Evolutionary conservation across 2,888 invertebrate species (phyloP).

Genomic region (Epistrophe eligans): DNA sequence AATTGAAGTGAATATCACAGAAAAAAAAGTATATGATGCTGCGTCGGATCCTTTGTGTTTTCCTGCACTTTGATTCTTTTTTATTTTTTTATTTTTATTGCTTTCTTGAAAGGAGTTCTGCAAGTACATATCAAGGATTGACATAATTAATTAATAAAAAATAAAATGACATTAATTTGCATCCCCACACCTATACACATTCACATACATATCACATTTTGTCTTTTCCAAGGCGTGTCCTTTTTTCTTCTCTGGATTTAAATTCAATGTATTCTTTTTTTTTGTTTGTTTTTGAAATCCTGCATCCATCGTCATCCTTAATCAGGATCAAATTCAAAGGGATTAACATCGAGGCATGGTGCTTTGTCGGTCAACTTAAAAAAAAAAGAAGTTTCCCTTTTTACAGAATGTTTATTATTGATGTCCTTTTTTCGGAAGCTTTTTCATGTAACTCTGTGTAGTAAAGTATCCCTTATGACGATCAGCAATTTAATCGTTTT

Average conservation of each 20-base stretch:
- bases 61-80: constrained; percentile 1
- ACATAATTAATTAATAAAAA: constrained; percentile 11
- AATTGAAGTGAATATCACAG: constrained; percentile 32
- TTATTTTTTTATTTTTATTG: constrained; percentile 9
- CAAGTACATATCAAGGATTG: constrained; percentile 10
- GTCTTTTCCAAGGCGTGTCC: constrained; percentile 14
- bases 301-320: constrained; percentile 14
- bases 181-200: background rate
- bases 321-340: constrained; percentile 31
- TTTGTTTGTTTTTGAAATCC: background rate
- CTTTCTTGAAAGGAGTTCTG: background rate
- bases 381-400: constrained; percentile 25
- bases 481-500: constrained; percentile 23
- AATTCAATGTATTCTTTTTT: constrained; percentile 25
- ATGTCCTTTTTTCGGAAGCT: constrained; percentile 14
- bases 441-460: constrained; percentile 7
- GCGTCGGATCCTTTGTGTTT: constrained; percentile 23
- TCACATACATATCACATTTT: background rate
- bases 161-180: constrained; percentile 33
- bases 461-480: constrained; percentile 16
- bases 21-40: constrained; percentile 9
- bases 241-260: constrained; percentile 7
- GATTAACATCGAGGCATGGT: constrained; percentile 16
- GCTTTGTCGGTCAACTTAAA: constrained; percentile 7
- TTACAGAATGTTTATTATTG: constrained; percentile 17